A percentile compares a stretch with the other conserved stretches of the same genome.
phyloP scores from a whole-genome alignment of 2,888 invertebrate species.

The Patella depressa region DNA sequence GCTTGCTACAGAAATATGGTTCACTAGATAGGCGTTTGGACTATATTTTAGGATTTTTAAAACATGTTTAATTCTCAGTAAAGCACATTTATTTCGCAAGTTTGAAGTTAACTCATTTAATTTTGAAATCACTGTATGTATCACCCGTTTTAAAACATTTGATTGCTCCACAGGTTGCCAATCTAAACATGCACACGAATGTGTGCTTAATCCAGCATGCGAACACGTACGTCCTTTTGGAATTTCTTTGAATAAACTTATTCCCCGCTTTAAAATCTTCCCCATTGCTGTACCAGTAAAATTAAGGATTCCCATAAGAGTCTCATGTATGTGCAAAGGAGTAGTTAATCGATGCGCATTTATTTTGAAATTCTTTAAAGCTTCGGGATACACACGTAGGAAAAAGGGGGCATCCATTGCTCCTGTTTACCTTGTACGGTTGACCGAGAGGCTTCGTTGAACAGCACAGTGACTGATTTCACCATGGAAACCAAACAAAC shows the following conservation, averaged over 20 bases:
- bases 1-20: no score
- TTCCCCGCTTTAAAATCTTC: conserved; percentile 44
- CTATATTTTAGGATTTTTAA: no score
- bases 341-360: conserved; percentile 83
- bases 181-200: conserved; percentile 93
- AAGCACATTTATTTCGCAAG: no score
- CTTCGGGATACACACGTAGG: conserved; percentile 76
- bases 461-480: no score
- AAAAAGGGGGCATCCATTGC: conserved; percentile 89
- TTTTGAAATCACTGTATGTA: no score
- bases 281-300: conserved; percentile 59
- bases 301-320: conserved; percentile 80
- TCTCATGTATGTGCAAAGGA: conserved; percentile 89
- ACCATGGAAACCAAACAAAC: conserved; percentile 90
- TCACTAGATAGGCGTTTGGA: no score
- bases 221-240: conserved; percentile 84
- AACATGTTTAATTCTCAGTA: no score
- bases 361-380: conserved; percentile 75
- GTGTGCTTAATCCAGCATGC: conserved; percentile 90
- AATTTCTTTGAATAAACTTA: conserved; percentile 57
- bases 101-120: no score
- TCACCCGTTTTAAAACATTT: no score
- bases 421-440: conserved; percentile 92
- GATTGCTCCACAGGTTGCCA: conserved; percentile 79
- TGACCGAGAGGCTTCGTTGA: conserved; percentile 82